phyloP scores from a whole-genome alignment of 2,888 invertebrate species.

The Drosophila infuscata region DNA sequence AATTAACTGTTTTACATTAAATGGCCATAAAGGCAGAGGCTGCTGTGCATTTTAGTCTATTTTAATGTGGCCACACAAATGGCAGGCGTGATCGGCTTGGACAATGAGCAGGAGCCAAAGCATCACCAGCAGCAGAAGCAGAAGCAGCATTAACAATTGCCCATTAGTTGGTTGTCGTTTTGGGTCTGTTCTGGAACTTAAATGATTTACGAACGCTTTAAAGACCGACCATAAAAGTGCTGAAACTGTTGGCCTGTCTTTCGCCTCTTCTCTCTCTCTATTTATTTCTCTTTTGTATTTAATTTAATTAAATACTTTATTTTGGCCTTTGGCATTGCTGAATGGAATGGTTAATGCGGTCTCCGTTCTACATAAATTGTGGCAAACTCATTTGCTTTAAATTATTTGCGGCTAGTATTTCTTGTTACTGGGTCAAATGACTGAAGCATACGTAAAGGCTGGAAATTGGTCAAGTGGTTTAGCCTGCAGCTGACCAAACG shows the following conservation, averaged over 20 bases:
- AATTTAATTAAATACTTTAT: conserved; percentile 76
- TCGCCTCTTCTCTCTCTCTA: no score
- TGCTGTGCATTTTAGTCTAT: conserved; percentile 67
- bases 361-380: conserved; percentile 72
- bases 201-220: conserved; percentile 74
- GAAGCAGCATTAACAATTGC: conserved; percentile 22
- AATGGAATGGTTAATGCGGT: conserved; percentile 76
- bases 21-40: conserved; percentile 71
- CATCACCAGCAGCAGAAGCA: neutral
- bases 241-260: conserved; percentile 20
- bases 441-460: conserved; percentile 37
- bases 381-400: conserved; percentile 74
- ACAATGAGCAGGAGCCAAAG: conserved; percentile 51
- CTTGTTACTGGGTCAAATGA: conserved; percentile 32
- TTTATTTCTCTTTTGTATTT: conserved; percentile 57
- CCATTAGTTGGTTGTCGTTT: conserved; percentile 46
- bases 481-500: conserved; percentile 29
- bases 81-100: conserved; percentile 75
- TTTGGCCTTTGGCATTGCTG: conserved; percentile 46
- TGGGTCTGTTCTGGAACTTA: conserved; percentile 38
- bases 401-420: conserved; percentile 57
- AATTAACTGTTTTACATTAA: conserved; percentile 82
- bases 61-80: conserved; percentile 68
- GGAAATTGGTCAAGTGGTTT: conserved; percentile 60
- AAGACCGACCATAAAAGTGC: conserved; percentile 66